Evolutionary conservation across 92 coral and sea anemone genomes (phyloP).

Genomic region (Porites lobata): DNA sequence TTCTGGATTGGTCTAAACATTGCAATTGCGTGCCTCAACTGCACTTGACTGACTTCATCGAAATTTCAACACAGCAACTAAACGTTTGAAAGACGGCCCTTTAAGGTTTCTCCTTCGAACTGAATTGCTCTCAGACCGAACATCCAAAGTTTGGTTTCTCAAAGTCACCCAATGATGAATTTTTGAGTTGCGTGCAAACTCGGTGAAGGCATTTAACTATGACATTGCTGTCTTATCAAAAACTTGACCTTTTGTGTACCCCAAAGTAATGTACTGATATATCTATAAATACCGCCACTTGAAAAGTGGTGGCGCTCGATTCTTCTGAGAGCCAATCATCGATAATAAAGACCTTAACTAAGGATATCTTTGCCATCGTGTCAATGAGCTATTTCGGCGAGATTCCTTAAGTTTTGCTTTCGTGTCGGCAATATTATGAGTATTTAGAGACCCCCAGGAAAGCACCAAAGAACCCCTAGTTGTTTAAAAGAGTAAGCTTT

Average conservation of each 20-base stretch:
- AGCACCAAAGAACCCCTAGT: not conserved
- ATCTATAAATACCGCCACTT: slow-evolving; percentile 38
- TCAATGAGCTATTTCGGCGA: slow-evolving; percentile 17
- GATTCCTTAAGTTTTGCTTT: slow-evolving; percentile 25
- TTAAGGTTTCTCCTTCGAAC: not conserved
- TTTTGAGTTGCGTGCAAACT: slow-evolving; percentile 49
- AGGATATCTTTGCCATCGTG: slow-evolving; percentile 1
- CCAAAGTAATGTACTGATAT: slow-evolving; percentile 25
- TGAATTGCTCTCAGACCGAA: not conserved
- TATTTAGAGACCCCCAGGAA: slow-evolving; percentile 27
- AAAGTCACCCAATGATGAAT: not conserved
- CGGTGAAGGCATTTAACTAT: slow-evolving; percentile 9
- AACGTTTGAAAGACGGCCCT: not conserved
- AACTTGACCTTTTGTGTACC: slow-evolving; percentile 37
- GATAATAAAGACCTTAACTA: not conserved
- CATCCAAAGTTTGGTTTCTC: too few relatives aligned
- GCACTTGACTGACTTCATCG: not conserved
- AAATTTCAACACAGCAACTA: not conserved
- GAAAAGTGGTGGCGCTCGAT: not conserved
- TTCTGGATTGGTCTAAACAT: slow-evolving; percentile 17
- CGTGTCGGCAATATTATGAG: not conserved
- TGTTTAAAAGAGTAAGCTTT: not conserved
- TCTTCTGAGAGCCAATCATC: slow-evolving; percentile 32
- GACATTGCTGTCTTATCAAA: slow-evolving; percentile 17
- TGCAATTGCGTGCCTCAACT: slow-evolving; percentile 12